A percentile compares a stretch with the other conserved stretches of the same genome.
Conservation (phyloP, 2,797 vertebrate species). For the Phoebastria nigripes region DNA sequence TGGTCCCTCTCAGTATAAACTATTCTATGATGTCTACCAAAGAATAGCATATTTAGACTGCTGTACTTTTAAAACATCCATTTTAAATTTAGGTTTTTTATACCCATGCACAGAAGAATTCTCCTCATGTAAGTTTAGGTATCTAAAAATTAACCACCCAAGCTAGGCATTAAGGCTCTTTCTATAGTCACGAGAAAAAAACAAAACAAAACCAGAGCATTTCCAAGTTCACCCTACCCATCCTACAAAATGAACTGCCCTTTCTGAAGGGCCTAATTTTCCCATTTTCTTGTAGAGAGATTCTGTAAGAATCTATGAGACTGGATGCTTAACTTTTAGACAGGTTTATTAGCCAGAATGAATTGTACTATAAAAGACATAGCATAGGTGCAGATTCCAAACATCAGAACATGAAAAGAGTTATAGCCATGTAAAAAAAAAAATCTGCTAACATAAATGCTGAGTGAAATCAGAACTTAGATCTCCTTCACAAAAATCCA, state of each 20-base stretch:
- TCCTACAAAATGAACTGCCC: neutral
- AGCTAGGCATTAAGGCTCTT: neutral
- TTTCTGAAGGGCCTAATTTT: neutral
- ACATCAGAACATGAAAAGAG: neutral
- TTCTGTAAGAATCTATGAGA: neutral
- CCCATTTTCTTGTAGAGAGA: neutral
- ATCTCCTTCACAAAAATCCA: neutral
- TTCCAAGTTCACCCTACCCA: neutral
- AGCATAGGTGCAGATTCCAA: neutral
- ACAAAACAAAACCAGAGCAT: neutral
- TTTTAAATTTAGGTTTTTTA: neutral
- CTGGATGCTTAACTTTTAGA: neutral
- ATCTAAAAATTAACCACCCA: neutral
- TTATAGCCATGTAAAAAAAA: neutral
- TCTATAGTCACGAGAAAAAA: neutral
- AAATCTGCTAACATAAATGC: neutral
- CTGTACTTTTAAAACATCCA: neutral
- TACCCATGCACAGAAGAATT: neutral
- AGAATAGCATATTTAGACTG: neutral
- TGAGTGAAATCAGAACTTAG: neutral
- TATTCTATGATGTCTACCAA: neutral
- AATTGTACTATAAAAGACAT: neutral
- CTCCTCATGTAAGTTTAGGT: neutral
- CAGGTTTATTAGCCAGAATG: neutral
- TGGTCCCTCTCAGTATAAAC: neutral